These are phyloP conservation scores for Orius insidiosus DNA, from an alignment of 1,140 invertebrate species.

Conservation along the genomic window DNA sequence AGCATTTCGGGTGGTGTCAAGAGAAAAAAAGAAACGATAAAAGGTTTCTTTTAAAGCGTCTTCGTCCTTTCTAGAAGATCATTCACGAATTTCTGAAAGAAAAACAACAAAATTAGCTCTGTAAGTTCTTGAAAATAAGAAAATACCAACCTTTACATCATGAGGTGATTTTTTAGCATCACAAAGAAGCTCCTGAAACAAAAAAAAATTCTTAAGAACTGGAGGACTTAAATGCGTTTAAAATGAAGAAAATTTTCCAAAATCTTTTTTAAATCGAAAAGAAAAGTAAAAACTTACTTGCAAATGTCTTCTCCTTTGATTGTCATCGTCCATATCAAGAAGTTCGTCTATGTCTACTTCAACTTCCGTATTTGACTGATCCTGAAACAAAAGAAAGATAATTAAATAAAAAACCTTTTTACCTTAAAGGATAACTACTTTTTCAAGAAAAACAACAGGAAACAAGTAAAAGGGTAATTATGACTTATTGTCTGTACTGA, in stretches of 20 bases:
- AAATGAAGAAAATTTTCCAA: too few species aligned
- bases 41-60: slow-evolving; percentile 40
- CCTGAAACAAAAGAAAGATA: slow-evolving; percentile 13
- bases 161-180: slow-evolving; percentile 68
- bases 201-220: slow-evolving; percentile 20
- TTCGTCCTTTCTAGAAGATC: slow-evolving; percentile 76
- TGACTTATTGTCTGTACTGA: neutral
- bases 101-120: slow-evolving; percentile 20
- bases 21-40: neutral
- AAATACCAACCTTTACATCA: slow-evolving; percentile 57
- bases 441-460: neutral
- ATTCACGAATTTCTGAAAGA: slow-evolving; percentile 72
- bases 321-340: slow-evolving; percentile 78
- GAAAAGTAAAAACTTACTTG: slow-evolving; percentile 36
- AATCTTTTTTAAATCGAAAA: slow-evolving; percentile 14
- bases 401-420: neutral
- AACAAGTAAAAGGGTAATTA: neutral
- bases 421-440: neutral
- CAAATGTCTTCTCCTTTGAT: slow-evolving; percentile 62
- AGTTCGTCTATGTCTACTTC: slow-evolving; percentile 88
- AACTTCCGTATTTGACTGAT: slow-evolving; percentile 46
- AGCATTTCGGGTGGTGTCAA: neutral
- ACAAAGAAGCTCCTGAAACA: slow-evolving; percentile 48
- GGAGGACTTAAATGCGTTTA: too few species aligned
- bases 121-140: too few species aligned